Evolutionary conservation across 2,888 invertebrate genomes (phyloP), one percentile per base, ranked within the genome.

Genomic region (Yponomeuta plumbellus): DNA sequence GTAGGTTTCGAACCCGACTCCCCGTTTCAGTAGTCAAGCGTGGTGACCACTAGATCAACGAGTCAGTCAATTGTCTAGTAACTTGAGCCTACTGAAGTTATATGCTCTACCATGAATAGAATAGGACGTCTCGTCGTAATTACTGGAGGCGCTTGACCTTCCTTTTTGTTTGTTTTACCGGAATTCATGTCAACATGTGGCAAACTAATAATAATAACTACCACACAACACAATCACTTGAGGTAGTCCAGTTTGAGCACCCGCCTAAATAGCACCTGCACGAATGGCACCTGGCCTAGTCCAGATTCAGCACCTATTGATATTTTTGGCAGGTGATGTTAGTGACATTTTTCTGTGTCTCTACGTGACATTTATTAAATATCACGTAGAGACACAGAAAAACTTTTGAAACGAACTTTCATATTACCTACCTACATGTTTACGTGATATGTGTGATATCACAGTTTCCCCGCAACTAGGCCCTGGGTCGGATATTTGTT

Each of bases 401-500:
- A 5, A 52, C 44, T 52, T 17, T 13, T 13, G 5, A 52, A 52
- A 17, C 44, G 0, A 52, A 52, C 44, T 52, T 52, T 52, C 44
- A 13, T 44, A 17, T 44, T 34, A 17, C 3, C 17, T 17, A 52
- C 44, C 3, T 17, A 52, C 44, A 0, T 5, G 44, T 13, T 34
- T 34, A 52, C 13, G 44, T 17, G 44, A 52, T 17, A 52, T 52
- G 44, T 52, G 44, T 52, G 44, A 52, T 52, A 17, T 17, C 17
- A 17, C 44, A 17, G 44, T 52, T 6, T 8, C 44, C 17, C 13
- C 44, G 44, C 44, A 52, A 52, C 44, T 52, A 17, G 44, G 44
- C 5, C 13, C 23, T 26, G 40, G 70, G 61, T 70, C 73, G 68
- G 26, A n/a, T 65, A 65, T 34, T 69, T 73, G 66, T 66, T 58